Base-by-base conservation (phyloP, 2,888 invertebrate genomes). In the Tigriopus californicus region DNA sequence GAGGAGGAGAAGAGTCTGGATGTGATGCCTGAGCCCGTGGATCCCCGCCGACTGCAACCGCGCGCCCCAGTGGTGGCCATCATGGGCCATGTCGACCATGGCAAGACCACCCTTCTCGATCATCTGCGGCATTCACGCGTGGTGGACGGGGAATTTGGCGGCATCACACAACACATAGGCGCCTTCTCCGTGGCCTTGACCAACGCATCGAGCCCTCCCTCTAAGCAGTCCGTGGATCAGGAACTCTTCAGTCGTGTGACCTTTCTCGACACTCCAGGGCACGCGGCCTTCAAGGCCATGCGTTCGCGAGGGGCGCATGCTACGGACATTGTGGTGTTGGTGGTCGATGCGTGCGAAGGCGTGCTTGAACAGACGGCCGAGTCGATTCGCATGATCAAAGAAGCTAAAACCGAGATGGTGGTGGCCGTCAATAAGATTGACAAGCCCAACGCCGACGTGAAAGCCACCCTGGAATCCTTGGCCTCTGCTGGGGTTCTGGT, bases 81-180 rank as follows among this genome's bases (percentile, higher is more conserved):
- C 53, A 98, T 98, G 97, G 98, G 98, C 0, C 98, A 99, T 72
- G 95, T 98, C 1, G 98, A 98, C 76, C 98, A 98, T 74, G 98
- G 98, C 3, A 97, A 98, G 77, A 98, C 98, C 2, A 97, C 97
- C 0, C 75, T 99, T 4, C 73, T 98, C 5, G 97, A 97, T 72
- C 77, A 87, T 0, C 71, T 97, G 40, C 73, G 95, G 56, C 79
- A 90, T 64, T 83, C 91, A 0, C 78, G 82, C 44, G 82, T 97
- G 2, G 95, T 90, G 0, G 83, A 83, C 42, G 77, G 82, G 41
- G 98, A 99, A 75, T 94, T 91, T 70, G 98, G 98, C 1, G 98
- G 98, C 18, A 98, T 98, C 62, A 98, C 98, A 0, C 98, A 98
- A 70, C 97, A 97, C 69, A 95, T 98, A 66, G 97, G 98, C 51